These are phyloP conservation scores for Elaphurus davidianus DNA, from an alignment of 2,113 vertebrate species.

Conservation along the genomic window DNA sequence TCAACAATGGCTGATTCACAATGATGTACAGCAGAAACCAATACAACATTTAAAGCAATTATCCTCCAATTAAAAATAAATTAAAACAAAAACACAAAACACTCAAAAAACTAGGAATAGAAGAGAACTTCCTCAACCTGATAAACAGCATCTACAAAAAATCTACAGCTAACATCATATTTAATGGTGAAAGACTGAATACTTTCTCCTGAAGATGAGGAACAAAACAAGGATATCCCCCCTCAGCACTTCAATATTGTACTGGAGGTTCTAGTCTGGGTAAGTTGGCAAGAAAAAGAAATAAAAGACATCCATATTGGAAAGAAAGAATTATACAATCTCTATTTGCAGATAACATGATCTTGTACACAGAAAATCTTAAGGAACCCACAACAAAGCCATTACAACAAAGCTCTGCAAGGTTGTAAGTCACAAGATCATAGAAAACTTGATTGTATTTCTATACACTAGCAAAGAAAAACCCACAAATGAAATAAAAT, in stretches of 20 bases:
- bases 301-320: not conserved
- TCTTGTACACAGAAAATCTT: not conserved
- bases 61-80: not conserved
- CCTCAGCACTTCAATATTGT: not conserved
- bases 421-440: not conserved
- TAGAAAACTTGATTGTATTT: not conserved
- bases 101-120: constrained; percentile 2
- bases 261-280: not conserved
- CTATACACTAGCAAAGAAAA: not conserved
- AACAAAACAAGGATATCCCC: not conserved
- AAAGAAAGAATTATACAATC: not conserved
- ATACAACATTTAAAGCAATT: not conserved
- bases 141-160: constrained; percentile 26
- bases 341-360: not conserved
- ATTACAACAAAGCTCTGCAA: not conserved
- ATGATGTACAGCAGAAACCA: not conserved
- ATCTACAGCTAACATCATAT: not conserved
- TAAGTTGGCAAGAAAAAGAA: not conserved
- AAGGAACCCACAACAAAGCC: not conserved
- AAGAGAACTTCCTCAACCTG: constrained; percentile 5
- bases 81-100: not conserved
- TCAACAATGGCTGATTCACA: not conserved
- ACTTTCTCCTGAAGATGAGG: not conserved
- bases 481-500: not conserved
- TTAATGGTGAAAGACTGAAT: constrained; percentile 11